Conservation (phyloP, 2,113 vertebrate species). For the Potamarius usumacintae region DNA sequence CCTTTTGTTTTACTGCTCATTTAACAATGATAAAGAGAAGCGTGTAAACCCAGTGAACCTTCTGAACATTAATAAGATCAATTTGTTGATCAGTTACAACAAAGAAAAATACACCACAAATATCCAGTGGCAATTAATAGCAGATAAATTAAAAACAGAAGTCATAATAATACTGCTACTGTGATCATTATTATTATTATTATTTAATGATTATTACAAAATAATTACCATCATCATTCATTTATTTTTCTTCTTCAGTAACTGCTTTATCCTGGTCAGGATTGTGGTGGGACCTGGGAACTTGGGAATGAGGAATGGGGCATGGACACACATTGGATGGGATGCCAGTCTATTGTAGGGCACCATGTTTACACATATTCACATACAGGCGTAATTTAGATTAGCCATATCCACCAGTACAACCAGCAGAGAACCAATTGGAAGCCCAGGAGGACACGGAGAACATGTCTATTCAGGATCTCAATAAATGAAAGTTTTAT, state of each 20-base stretch:
- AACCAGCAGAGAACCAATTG: background rate
- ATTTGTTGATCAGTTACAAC: conserved; percentile 33
- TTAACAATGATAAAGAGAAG: conserved; percentile 35
- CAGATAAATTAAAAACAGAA: background rate
- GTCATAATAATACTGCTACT: background rate
- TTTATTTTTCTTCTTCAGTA: background rate
- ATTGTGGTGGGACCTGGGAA: background rate
- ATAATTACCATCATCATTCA: background rate
- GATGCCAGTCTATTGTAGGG: background rate
- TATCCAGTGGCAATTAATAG: background rate
- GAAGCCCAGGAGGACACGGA: background rate
- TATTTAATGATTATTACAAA: background rate
- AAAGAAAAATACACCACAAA: conserved; percentile 21
- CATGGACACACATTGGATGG: background rate
- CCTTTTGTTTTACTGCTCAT: conserved; percentile 35
- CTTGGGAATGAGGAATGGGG: background rate
- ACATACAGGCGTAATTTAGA: background rate
- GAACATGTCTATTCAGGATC: background rate
- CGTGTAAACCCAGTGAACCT: background rate
- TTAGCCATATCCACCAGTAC: background rate
- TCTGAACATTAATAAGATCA: conserved; percentile 30
- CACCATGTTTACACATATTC: background rate
- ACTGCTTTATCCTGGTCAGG: background rate
- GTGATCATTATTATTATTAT: background rate
- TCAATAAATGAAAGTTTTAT: background rate